phyloP scores from a whole-genome alignment of 2,888 invertebrate genomes.

The Mimachlamys varia region DNA sequence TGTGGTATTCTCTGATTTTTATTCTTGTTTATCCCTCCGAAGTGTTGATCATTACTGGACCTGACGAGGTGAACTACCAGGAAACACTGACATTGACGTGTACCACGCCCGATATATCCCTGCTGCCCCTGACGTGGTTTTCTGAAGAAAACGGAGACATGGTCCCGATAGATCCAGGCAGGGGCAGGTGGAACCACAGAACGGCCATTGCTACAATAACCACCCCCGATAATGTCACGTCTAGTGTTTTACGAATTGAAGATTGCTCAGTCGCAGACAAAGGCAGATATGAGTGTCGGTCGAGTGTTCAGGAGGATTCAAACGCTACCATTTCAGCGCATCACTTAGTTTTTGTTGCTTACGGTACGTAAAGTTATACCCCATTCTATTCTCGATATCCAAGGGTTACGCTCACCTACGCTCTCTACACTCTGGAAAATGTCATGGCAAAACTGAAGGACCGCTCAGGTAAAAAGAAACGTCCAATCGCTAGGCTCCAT shows the following conservation, averaged over 20 bases:
- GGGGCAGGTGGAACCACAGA: background rate
- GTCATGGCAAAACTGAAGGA: fast-evolving
- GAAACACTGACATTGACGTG: background rate
- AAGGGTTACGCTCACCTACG: too few species aligned
- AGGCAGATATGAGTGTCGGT: background rate
- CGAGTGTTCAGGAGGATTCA: background rate
- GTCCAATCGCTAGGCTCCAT: too few species aligned
- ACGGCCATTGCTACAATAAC: background rate
- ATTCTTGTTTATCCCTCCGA: background rate
- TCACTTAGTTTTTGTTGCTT: too few species aligned
- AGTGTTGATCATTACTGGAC: background rate
- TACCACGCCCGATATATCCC: background rate
- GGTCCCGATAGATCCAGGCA: background rate
- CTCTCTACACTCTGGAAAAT: too few species aligned
- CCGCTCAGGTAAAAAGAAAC: too few species aligned
- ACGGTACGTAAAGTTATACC: too few species aligned
- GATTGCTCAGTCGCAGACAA: background rate
- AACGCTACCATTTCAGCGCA: too few species aligned
- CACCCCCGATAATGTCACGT: background rate
- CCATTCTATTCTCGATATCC: too few species aligned
- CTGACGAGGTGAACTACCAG: background rate
- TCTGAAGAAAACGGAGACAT: background rate
- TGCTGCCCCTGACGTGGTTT: background rate
- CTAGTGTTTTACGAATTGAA: background rate
- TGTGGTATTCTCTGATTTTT: background rate